These are phyloP conservation scores for Synergus itoensis DNA, from an alignment of 2,888 invertebrate genomes.

Conservation along the genomic window DNA sequence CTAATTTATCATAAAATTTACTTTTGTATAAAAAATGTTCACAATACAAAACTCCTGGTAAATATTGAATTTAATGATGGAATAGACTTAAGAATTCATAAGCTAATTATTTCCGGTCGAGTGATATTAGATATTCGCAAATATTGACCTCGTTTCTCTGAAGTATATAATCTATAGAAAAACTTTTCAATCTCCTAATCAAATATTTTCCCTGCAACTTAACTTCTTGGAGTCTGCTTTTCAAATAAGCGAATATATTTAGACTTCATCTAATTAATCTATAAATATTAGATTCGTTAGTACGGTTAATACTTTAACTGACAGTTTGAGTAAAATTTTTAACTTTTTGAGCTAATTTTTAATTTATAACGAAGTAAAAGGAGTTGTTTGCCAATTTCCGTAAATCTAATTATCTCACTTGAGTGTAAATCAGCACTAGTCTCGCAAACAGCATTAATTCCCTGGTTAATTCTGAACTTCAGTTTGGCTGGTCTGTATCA, in stretches of 20 bases:
- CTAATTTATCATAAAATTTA: background rate
- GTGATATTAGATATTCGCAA: background rate
- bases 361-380: background rate
- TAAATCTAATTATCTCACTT: conserved; percentile 28
- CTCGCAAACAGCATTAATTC: conserved; percentile 16
- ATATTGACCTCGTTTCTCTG: background rate
- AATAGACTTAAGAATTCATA: background rate
- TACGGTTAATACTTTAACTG: no score
- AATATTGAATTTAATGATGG: background rate
- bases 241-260: background rate
- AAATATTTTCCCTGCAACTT: background rate
- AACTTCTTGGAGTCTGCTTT: background rate
- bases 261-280: background rate
- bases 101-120: background rate
- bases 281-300: background rate
- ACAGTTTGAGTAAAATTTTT: background rate
- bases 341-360: background rate
- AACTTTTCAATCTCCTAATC: background rate
- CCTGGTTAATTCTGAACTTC: conserved; percentile 23
- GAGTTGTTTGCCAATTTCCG: conserved; percentile 1
- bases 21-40: background rate
- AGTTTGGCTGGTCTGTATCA: conserved; percentile 3
- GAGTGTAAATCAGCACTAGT: background rate
- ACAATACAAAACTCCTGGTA: background rate
- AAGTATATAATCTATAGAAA: background rate